These are phyloP conservation scores for Coreius guichenoti DNA, from an alignment of 2,797 vertebrate genomes.

Conservation along the genomic window DNA sequence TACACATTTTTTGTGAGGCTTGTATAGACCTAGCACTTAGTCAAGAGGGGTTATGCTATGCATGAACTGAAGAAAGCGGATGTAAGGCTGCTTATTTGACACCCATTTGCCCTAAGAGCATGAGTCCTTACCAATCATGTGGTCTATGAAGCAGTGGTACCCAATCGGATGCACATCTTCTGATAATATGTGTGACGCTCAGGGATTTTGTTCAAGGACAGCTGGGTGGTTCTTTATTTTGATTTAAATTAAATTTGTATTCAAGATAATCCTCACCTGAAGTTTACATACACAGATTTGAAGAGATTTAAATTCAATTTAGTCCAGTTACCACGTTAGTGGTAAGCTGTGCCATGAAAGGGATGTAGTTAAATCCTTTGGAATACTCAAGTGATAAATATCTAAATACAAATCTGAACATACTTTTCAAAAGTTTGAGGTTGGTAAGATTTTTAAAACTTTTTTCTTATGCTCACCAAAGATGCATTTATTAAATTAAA, in stretches of 20 bases:
- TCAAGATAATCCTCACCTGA: neutral
- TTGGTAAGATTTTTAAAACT: neutral
- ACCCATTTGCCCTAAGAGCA: neutral
- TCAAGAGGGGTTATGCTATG: neutral
- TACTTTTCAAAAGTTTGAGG: neutral
- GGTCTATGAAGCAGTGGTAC: neutral
- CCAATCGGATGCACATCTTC: neutral
- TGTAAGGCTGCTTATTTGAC: neutral
- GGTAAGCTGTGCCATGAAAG: neutral
- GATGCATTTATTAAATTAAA: neutral
- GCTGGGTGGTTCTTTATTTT: constrained; percentile 1
- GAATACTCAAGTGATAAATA: neutral
- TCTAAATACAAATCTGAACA: neutral
- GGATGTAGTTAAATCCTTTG: neutral
- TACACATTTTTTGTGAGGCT: neutral
- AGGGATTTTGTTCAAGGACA: constrained; percentile 14
- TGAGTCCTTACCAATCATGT: neutral
- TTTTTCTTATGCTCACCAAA: neutral
- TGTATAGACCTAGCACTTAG: neutral
- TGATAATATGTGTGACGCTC: neutral
- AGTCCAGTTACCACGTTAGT: neutral
- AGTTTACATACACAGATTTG: neutral
- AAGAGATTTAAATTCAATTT: neutral
- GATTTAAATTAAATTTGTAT: neutral
- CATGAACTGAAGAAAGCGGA: neutral